Conservation (phyloP, 2,888 invertebrate genomes). For the Helobdella robusta region DNA sequence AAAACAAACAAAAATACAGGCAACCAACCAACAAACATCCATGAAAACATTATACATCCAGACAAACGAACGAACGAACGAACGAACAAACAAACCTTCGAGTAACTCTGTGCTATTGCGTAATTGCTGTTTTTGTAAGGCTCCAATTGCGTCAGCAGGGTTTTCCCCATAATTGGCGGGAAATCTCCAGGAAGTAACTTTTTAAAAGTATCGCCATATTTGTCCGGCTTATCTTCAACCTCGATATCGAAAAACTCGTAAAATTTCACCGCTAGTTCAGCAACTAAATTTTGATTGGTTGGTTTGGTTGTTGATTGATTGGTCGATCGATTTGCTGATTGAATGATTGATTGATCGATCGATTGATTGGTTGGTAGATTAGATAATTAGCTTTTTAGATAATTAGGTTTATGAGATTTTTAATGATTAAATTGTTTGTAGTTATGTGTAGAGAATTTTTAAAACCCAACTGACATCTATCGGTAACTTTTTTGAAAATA, state of each 20-base stretch:
- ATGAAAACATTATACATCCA: neutral
- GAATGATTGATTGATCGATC: too few species aligned
- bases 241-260: conserved; percentile 21
- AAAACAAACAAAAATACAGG: neutral
- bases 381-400: too few species aligned
- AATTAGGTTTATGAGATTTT: too few species aligned
- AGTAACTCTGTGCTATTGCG: conserved; percentile 1
- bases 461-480: too few species aligned
- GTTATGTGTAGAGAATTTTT: too few species aligned
- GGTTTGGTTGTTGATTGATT: too few species aligned
- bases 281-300: neutral
- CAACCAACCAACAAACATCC: neutral
- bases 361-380: too few species aligned
- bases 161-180: conserved; percentile 10
- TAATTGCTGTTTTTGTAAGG: conserved; percentile 6
- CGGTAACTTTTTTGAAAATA: too few species aligned
- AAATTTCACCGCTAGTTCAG: conserved; percentile 11
- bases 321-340: too few species aligned
- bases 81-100: neutral
- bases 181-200: conserved; percentile 11
- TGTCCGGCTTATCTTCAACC: conserved; percentile 2
- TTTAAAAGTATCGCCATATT: neutral
- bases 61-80: too few species aligned
- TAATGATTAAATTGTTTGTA: too few species aligned
- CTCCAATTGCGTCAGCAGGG: neutral